Base-by-base conservation (phyloP, 2,888 invertebrate genomes). In the Sesamia inferens region DNA sequence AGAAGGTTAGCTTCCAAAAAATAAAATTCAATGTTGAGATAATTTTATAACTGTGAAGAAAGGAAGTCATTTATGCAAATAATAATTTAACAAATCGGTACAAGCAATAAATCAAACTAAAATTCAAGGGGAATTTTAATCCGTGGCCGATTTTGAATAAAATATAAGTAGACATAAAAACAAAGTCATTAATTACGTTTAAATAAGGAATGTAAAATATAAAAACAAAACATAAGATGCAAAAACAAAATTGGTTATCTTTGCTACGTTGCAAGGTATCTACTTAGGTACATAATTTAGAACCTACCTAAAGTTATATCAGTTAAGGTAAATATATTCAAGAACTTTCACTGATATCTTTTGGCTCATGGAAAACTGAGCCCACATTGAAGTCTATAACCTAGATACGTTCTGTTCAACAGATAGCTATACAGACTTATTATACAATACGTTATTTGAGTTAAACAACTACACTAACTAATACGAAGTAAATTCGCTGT, bases 51-150 rank as follows among this genome's bases (percentile, higher is more conserved):
- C 7, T 13, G 64, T 48, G 0, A 47, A 62, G 51, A 48, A 48
- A 68, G 61, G 78, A 74, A 74, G 44, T n/a, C 13, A 61, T 73
- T 73, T 63, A 71, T 47, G 51, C 59, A 64, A 78, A 73, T 13
- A 51, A 44, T 11, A 13, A 8, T 44, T 7, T 24, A 19, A 55
- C 5, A 22, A 59, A 48, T 4, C 47, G 13, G 0, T 66, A 10
- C 47, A 58, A 22, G 10, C 16, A 57, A 65, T 78, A 39, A 68
- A 78, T 57, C n/a, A 68, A 51, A 42, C 13, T 69, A 0, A 22
- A 57, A 22, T 63, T 57, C 51, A 58, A 61, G 16, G 54, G 7
- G 16, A 24, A 19, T 24, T 2, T 16, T 19, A 42, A 24, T 47
- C 19, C 13, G 31, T 39, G 7, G 31, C 19, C 51, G 13, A 47